Percentiles rank a stretch among this genome's conserved stretches.
phyloP scores from a whole-genome alignment of 2,888 invertebrate genomes.

The Caenorhabditis sp. region DNA sequence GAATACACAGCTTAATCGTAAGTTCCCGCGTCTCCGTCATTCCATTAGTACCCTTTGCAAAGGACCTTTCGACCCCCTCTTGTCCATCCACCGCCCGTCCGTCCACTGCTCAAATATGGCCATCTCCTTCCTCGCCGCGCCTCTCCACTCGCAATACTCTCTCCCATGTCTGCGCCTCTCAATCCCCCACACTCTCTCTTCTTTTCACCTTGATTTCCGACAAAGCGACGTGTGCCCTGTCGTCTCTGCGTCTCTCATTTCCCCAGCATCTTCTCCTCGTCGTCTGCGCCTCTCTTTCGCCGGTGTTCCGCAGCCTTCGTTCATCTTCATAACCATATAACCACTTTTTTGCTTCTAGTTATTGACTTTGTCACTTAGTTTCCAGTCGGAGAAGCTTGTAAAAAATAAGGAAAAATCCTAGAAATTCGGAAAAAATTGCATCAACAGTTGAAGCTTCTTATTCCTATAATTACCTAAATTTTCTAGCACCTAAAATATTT shows the following conservation, averaged over 20 bases:
- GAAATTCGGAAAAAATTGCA: too few relatives aligned
- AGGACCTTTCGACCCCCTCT: constrained; percentile 3
- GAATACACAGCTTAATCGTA: too few relatives aligned
- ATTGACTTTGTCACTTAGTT: too few relatives aligned
- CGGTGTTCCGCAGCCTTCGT: constrained; percentile 17
- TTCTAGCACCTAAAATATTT: too few relatives aligned
- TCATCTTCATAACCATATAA: constrained; percentile 54
- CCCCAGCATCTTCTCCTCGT: constrained; percentile 12
- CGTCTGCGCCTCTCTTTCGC: constrained; percentile 33
- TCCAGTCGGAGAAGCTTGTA: too few relatives aligned
- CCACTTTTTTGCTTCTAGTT: constrained; percentile 7
- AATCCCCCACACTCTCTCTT: constrained; percentile 29
- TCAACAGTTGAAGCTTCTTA: too few relatives aligned
- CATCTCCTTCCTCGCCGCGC: constrained; percentile 15
- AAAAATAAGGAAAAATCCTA: too few relatives aligned
- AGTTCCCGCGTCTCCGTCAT: too few relatives aligned
- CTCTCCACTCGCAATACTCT: constrained; percentile 20
- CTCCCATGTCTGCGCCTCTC: constrained; percentile 38
- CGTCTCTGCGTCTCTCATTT: constrained; percentile 28
- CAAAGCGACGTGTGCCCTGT: not conserved
- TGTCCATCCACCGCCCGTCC: not conserved
- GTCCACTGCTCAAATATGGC: constrained; percentile 20
- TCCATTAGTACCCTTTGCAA: not conserved
- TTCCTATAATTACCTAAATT: too few relatives aligned
- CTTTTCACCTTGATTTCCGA: constrained; percentile 56